phyloP scores from a whole-genome alignment of 1,140 invertebrate species.

The Kradibia gibbosae region DNA sequence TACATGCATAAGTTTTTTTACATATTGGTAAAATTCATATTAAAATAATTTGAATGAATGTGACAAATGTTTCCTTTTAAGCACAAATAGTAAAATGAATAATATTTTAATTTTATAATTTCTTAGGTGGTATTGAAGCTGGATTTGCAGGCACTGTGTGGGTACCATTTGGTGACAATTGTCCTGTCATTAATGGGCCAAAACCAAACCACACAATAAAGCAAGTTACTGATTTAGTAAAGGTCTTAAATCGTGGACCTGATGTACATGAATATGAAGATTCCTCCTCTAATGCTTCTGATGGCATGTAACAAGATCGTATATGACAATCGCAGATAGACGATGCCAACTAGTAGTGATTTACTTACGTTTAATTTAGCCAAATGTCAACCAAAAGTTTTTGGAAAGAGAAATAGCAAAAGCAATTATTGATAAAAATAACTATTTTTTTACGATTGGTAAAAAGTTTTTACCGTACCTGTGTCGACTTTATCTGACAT shows the following conservation, averaged over 20 bases:
- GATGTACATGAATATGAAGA: slow-evolving; percentile 68
- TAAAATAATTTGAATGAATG: neutral
- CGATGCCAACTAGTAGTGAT: neutral
- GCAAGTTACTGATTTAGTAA: slow-evolving; percentile 66
- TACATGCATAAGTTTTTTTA: slow-evolving; percentile 30
- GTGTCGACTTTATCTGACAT: slow-evolving; percentile 20
- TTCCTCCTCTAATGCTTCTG: slow-evolving; percentile 68
- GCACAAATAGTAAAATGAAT: neutral
- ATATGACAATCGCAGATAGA: neutral
- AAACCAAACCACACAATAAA: slow-evolving; percentile 69
- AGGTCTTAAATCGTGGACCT: slow-evolving; percentile 65
- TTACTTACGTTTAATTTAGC: neutral
- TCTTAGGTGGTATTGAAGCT: slow-evolving; percentile 81
- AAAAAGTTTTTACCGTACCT: neutral
- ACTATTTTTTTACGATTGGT: slow-evolving; percentile 43
- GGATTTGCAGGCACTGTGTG: slow-evolving; percentile 84
- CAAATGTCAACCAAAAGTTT: neutral
- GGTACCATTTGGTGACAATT: slow-evolving; percentile 75
- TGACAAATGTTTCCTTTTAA: neutral
- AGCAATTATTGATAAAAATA: slow-evolving; percentile 33
- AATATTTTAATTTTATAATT: slow-evolving; percentile 27
- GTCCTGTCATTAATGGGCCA: slow-evolving; percentile 61
- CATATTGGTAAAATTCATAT: slow-evolving; percentile 33
- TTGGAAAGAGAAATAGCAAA: slow-evolving; percentile 8
- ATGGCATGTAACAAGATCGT: slow-evolving; percentile 61